phyloP scores from a whole-genome alignment of 2,797 vertebrate genomes.

The Centroberyx gerrardi region DNA sequence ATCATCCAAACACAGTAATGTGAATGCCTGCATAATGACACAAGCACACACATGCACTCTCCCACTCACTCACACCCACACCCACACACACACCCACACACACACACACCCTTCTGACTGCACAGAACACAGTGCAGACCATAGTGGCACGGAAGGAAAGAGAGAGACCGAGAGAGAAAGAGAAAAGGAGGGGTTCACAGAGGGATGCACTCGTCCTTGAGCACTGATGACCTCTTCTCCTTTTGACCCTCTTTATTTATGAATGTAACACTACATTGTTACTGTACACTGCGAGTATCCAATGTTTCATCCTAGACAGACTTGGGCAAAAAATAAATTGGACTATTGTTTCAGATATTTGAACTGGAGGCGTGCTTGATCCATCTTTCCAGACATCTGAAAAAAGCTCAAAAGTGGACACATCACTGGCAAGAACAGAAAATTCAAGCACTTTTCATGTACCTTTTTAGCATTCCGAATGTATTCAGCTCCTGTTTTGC shows the following conservation, averaged over 20 bases:
- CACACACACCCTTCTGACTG: slow-evolving; percentile 40
- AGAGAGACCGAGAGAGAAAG: slow-evolving; percentile 51
- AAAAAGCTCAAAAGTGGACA: slow-evolving; percentile 37
- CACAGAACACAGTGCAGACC: slow-evolving; percentile 42
- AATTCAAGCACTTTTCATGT: slow-evolving; percentile 44
- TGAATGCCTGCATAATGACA: not conserved
- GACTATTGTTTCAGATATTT: slow-evolving; percentile 54
- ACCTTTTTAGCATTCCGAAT: slow-evolving; percentile 35
- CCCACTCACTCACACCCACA: slow-evolving; percentile 29
- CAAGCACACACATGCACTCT: slow-evolving; percentile 1
- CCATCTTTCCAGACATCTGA: slow-evolving; percentile 41
- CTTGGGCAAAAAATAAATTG: slow-evolving; percentile 32
- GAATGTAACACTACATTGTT: slow-evolving; percentile 33
- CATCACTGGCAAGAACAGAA: slow-evolving; percentile 32
- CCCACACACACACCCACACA: slow-evolving; percentile 32
- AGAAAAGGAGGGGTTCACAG: slow-evolving; percentile 55
- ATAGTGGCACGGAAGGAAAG: slow-evolving; percentile 59
- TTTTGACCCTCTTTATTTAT: slow-evolving; percentile 48
- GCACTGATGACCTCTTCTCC: slow-evolving; percentile 59
- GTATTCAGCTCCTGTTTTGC: slow-evolving; percentile 50
- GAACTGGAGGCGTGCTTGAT: slow-evolving; percentile 46
- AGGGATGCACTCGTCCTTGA: slow-evolving; percentile 71
- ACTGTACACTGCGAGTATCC: slow-evolving; percentile 39
- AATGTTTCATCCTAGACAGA: slow-evolving; percentile 42
- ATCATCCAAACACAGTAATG: not conserved